phyloP scores from a whole-genome alignment of 2,888 invertebrate species.

The Meliscaeva auricollis region DNA sequence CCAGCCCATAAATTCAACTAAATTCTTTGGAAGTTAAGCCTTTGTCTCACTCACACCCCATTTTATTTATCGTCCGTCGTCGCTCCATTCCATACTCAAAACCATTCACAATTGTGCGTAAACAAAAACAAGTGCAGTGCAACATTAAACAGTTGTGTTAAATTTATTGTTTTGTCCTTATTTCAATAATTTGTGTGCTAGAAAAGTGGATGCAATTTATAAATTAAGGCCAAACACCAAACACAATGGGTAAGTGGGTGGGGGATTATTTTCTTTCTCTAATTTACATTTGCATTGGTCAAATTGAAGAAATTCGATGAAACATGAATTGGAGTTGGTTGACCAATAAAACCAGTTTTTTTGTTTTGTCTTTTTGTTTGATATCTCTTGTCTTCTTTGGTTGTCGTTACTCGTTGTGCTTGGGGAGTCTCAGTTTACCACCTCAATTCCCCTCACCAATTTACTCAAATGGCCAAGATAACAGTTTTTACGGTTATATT shows the following conservation, averaged over 20 bases:
- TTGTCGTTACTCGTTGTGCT: constrained; percentile 28
- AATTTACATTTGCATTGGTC: constrained; percentile 49
- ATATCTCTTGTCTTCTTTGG: constrained; percentile 8
- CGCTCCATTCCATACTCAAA: constrained; percentile 12
- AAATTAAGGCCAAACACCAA: constrained; percentile 35
- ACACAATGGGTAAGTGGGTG: constrained; percentile 62
- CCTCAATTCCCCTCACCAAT: constrained; percentile 41
- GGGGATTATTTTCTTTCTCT: neutral
- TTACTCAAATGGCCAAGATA: constrained; percentile 61
- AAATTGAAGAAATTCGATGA: constrained; percentile 50
- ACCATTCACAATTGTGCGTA: constrained; percentile 68
- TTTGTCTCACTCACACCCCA: constrained; percentile 71
- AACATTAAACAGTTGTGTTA: constrained; percentile 37
- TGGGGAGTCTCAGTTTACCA: constrained; percentile 44
- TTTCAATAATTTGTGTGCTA: neutral
- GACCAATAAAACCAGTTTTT: constrained; percentile 68
- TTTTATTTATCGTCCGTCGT: neutral
- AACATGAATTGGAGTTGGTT: constrained; percentile 31
- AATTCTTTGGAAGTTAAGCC: constrained; percentile 23
- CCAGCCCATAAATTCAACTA: constrained; percentile 50
- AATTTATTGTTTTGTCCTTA: neutral
- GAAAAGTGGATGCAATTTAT: constrained; percentile 49
- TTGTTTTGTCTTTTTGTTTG: constrained; percentile 19
- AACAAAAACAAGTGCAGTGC: constrained; percentile 73
- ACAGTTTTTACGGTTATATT: constrained; percentile 51